These are phyloP conservation scores for Drosophila falleni DNA, from an alignment of 2,888 invertebrate species.

Conservation along the genomic window DNA sequence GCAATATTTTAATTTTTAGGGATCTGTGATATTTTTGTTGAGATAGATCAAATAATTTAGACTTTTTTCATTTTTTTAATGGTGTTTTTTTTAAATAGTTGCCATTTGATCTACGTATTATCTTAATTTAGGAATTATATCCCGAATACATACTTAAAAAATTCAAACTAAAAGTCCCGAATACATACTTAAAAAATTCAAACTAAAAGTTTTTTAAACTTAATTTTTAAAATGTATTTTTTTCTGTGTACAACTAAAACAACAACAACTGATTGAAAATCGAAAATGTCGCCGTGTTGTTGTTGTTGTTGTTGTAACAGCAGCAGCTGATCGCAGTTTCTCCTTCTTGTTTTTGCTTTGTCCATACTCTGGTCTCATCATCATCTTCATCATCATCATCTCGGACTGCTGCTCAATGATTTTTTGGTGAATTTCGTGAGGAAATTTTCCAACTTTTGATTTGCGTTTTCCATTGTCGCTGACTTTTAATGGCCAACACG, in stretches of 20 bases:
- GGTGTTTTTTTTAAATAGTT: too few species aligned
- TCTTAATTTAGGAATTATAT: too few species aligned
- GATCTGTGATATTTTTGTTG: too few species aligned
- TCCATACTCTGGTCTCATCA: conserved; percentile 27
- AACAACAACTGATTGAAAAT: conserved; percentile 54
- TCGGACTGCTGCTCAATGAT: conserved; percentile 13
- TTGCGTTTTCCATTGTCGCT: conserved; percentile 79
- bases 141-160: too few species aligned
- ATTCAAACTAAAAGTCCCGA: too few species aligned
- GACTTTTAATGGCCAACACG: conserved; percentile 77
- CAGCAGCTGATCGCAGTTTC: conserved; percentile 31
- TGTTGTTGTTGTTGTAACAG: neutral
- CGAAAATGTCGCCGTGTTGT: conserved; percentile 47
- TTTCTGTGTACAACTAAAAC: conserved; percentile 16
- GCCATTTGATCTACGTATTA: too few species aligned
- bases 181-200: too few species aligned
- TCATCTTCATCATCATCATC: conserved; percentile 24
- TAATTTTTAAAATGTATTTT: too few species aligned
- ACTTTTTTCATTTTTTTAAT: too few species aligned
- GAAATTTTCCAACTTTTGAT: conserved; percentile 73
- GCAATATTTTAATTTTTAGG: too few species aligned
- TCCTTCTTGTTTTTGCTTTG: conserved; percentile 22
- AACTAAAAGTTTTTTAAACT: too few species aligned
- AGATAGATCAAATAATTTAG: too few species aligned
- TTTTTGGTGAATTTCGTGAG: conserved; percentile 62